Conservation (phyloP, 2,113 vertebrate species). For the Mesembrinibis cayennensis region DNA sequence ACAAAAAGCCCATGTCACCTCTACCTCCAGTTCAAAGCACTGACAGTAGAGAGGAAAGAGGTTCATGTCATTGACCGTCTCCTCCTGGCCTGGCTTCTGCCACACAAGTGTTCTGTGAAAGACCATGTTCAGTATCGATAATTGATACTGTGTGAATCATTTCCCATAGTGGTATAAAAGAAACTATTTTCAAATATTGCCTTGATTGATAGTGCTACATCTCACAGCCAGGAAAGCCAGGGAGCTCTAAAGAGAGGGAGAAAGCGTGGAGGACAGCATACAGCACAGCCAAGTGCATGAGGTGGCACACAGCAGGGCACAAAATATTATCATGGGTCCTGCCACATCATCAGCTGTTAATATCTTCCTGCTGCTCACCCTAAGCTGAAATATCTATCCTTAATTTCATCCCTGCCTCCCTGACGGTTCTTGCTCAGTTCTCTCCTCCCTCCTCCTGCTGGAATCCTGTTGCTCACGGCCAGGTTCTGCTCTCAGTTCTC, state of each 20-base stretch:
- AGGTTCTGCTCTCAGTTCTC: background rate
- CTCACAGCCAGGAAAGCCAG: background rate
- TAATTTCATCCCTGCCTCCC: background rate
- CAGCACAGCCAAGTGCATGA: background rate
- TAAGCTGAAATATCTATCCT: background rate
- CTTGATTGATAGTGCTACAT: background rate
- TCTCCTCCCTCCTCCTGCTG: background rate
- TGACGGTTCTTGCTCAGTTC: background rate
- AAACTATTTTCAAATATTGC: background rate
- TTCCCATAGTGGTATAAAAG: background rate
- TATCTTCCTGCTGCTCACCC: background rate
- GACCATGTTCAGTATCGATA: background rate
- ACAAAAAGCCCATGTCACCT: background rate
- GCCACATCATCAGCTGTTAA: background rate
- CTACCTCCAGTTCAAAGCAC: background rate
- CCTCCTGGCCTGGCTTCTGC: background rate
- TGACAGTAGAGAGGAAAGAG: background rate
- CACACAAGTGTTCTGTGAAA: background rate
- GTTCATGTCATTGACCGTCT: background rate
- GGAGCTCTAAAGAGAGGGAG: background rate
- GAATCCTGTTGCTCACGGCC: fast-evolving
- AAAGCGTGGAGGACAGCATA: background rate
- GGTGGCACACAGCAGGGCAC: background rate
- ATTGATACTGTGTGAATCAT: background rate
- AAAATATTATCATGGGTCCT: background rate